Evolutionary conservation across 2,113 vertebrate species (phyloP).

Genomic region (Syngnathoides biaculeatus): DNA sequence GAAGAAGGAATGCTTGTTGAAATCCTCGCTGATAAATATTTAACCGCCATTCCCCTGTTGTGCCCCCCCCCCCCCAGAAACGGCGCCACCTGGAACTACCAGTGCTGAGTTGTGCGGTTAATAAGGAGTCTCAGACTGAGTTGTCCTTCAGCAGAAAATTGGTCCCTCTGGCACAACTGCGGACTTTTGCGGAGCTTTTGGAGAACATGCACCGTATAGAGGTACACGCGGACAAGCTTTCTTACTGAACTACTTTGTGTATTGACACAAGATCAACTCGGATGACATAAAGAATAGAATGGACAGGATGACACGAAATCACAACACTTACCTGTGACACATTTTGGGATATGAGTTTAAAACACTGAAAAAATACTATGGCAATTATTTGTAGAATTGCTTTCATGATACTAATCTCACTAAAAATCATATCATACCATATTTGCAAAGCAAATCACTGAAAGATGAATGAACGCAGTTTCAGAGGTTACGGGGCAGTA

Average conservation of each 20-base stretch:
- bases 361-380: too few species aligned
- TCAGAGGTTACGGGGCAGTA: too few species aligned
- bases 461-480: too few species aligned
- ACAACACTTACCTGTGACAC: too few species aligned
- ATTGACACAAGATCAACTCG: background rate
- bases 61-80: conserved; percentile 75
- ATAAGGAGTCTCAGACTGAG: conserved; percentile 28
- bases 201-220: conserved; percentile 83
- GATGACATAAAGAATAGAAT: background rate
- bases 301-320: background rate
- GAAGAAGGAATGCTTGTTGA: background rate
- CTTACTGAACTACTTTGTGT: background rate
- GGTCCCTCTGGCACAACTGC: conserved; percentile 80
- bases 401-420: too few species aligned
- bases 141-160: conserved; percentile 39
- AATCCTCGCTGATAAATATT: background rate
- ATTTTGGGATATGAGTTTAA: too few species aligned
- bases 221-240: conserved; percentile 59
- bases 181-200: conserved; percentile 81
- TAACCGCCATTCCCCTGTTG: background rate
- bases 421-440: too few species aligned
- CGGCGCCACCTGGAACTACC: conserved; percentile 71
- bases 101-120: conserved; percentile 32
- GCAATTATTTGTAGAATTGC: too few species aligned
- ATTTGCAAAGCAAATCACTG: too few species aligned